Base-by-base conservation (phyloP, 2,888 invertebrate species). In the Alsophila aescularia region DNA sequence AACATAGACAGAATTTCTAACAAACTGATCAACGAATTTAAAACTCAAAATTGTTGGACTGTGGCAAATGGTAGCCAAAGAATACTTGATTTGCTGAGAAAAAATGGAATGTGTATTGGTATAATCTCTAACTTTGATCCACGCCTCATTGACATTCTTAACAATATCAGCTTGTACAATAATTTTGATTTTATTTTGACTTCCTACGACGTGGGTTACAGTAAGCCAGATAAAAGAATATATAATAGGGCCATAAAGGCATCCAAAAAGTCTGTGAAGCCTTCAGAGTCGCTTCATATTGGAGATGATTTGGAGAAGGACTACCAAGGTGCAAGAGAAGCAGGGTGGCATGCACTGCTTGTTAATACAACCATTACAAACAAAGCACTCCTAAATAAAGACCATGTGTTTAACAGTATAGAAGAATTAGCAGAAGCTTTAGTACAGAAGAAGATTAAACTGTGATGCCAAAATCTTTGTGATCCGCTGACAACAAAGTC, bases 61-160 rank as follows among this genome's bases (percentile, higher is more conserved):
- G 55, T 75, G 8, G 93, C 93, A 64, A 92, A 94, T 39, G 96
- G 96, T 12, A 92, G 93, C 15, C 75, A 92, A 8, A 93, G 93
- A 51, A 83, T 97, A n/a, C 85, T 97, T 0, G 83, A 93, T 16
- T 91, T 92, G 57, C 80, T 97, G 6, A 87, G 83, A 58, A 76
- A 79, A 9, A 85, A 81, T 48, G 81, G 83, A 16, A 70, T 93
- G 10, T 69, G 79, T 5, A 66, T 97, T 36, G 98, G 97, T 2
- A 93, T 97, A 0, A 94, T 98, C 64, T 97, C 98, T 5, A 98
- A 98, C 85, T 97, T 96, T 86, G 98, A 98, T 87, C 95, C 96
- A 24, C 92, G 98, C 24, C 87, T 98, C 1, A 91, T 94, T 56
- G 87, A 91, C 4, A 93, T 98, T 60, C 88, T 98, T 47, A 68